Conservation (phyloP, 2,113 vertebrate genomes). For the Smithornis capensis region DNA sequence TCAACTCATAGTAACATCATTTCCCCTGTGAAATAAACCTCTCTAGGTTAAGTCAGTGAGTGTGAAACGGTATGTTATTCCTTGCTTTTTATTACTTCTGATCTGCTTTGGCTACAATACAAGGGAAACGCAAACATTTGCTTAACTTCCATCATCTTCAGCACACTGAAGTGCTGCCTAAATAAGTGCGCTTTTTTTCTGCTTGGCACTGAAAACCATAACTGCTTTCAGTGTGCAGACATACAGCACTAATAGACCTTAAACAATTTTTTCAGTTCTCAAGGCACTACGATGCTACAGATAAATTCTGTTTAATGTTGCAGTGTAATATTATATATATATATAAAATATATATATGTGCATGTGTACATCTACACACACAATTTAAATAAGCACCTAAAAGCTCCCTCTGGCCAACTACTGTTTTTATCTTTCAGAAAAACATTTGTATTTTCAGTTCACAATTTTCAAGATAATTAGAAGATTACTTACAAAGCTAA, state of each 20-base stretch:
- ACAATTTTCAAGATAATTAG: neutral
- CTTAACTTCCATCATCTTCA: constrained; percentile 16
- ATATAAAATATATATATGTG: neutral
- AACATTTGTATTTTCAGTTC: neutral
- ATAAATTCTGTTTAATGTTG: neutral
- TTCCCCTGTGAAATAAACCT: constrained; percentile 13
- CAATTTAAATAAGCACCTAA: neutral
- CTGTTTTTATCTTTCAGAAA: neutral
- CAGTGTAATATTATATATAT: neutral
- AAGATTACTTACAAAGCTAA: too few species aligned
- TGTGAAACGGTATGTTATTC: neutral
- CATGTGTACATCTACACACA: neutral
- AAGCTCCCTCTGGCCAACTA: neutral
- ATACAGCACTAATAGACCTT: neutral
- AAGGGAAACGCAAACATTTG: constrained; percentile 45
- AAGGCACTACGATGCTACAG: neutral
- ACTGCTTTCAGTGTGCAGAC: neutral
- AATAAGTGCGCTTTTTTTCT: neutral
- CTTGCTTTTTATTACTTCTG: constrained; percentile 7
- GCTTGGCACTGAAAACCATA: neutral
- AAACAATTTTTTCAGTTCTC: neutral
- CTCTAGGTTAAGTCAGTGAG: neutral
- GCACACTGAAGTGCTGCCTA: neutral
- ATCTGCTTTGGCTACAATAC: constrained; percentile 22
- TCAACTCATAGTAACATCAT: neutral